Evolutionary conservation across 2,797 vertebrate genomes (phyloP), one percentile per base, ranked within the genome.

Genomic region (Arnoldichthys spilopterus): DNA sequence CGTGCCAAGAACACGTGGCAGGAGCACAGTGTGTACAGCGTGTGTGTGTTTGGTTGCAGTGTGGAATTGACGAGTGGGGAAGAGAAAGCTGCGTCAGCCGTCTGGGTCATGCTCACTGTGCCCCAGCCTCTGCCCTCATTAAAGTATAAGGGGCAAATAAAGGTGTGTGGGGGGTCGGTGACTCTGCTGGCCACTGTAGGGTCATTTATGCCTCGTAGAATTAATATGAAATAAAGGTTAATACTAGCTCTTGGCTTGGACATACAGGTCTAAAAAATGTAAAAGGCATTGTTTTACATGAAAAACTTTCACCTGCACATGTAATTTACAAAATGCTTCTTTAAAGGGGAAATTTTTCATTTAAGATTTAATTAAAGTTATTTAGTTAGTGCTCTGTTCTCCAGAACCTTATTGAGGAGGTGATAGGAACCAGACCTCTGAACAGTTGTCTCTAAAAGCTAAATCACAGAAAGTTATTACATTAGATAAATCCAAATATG

Each of bases 51-150:
- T 6, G 1, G 58, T 61, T 61, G 26, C 58, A 30, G 58, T 61
- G 61, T n/a, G 61, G 61, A 8, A 63, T 40, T 63, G 61, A 63
- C 11, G 4, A 40, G 61, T 13, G 61, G 32, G 40, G 61, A 63
- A 12, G 20, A 63, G 61, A 63, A 37, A 22, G 61, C 61, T 63
- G 61, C 61, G 61, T 63, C 61, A 63, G 34, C 24, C 63, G 85
- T 81, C 84, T 82, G 79, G 80, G 77, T 83, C 83, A 84, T 53
- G 79, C 4, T 78, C 83, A 68, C 81, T 69, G 43, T 62, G 28
- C 40, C 75, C 71, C 45, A 8, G 68, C 63, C 56, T 37, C 63
- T 74, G 73, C 51, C 68, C 69, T 76, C 69, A 66, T 83, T 81
- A 81, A 82, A 67, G 64, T 12, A 47, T 34, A 71, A 8, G 37